Conservation (phyloP, 1,140 invertebrate genomes). For the Olivierus martensii region DNA sequence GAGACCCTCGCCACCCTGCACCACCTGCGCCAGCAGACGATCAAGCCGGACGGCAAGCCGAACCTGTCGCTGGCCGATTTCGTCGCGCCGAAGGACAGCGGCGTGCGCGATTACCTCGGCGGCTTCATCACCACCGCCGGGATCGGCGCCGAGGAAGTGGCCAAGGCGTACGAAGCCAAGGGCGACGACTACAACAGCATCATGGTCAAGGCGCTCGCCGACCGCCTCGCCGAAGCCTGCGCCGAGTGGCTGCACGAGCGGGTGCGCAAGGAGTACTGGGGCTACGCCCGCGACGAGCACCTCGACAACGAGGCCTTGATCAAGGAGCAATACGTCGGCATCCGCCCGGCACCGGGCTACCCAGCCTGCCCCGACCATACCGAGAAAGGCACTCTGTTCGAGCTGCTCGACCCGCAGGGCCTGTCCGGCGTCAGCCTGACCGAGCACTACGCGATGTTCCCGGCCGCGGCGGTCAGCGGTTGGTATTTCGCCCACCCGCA, state of each 20-base stretch:
- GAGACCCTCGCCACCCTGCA: neutral
- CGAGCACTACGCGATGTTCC: conserved; percentile 44
- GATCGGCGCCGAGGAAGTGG: conserved; percentile 37
- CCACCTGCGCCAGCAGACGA: neutral
- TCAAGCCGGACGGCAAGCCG: too few relatives aligned
- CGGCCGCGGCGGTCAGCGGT: conserved; percentile 45
- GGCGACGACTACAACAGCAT: conserved; percentile 45
- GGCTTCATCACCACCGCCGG: conserved; percentile 44
- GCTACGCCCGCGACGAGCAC: conserved; percentile 36
- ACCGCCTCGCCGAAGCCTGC: conserved; percentile 45
- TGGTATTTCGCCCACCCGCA: conserved; percentile 44
- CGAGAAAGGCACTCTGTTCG: conserved; percentile 44
- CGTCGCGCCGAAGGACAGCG: conserved; percentile 36
- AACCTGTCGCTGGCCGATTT: conserved; percentile 46
- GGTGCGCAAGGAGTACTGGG: conserved; percentile 42
- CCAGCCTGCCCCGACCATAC: conserved; percentile 48
- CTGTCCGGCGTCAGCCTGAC: conserved; percentile 38
- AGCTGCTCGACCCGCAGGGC: conserved; percentile 36
- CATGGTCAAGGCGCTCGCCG: conserved; percentile 46
- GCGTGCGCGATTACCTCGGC: conserved; percentile 41
- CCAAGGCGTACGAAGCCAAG: conserved; percentile 34
- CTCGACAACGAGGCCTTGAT: conserved; percentile 37
- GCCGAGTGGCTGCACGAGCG: conserved; percentile 42
- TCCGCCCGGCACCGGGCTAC: conserved; percentile 47
- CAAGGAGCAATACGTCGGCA: conserved; percentile 41